These are phyloP conservation scores for Polia nebulosa DNA, from an alignment of 2,888 invertebrate genomes.

Conservation along the genomic window DNA sequence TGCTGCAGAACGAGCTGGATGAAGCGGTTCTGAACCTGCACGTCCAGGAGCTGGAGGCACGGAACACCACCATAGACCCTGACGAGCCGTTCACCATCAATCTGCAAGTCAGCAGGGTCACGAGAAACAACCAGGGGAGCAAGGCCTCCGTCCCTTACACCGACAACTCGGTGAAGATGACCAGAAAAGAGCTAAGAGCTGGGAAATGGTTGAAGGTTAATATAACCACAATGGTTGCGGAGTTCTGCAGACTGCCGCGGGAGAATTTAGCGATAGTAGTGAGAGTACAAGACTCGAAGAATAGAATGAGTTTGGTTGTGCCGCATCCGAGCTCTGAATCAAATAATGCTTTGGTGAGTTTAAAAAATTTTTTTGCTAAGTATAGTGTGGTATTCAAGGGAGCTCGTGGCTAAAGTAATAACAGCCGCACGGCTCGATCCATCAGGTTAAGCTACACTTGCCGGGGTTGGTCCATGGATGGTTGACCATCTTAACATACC, in stretches of 20 bases:
- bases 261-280: slow-evolving; percentile 95
- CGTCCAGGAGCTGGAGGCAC: slow-evolving; percentile 88
- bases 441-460: too few relatives aligned
- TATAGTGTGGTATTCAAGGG: not conserved
- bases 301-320: slow-evolving; percentile 92
- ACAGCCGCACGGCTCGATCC: too few relatives aligned
- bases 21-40: slow-evolving; percentile 94
- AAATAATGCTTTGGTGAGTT: slow-evolving; percentile 87
- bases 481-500: too few relatives aligned
- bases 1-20: slow-evolving; percentile 93
- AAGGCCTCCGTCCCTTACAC: slow-evolving; percentile 84
- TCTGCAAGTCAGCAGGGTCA: slow-evolving; percentile 85
- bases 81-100: slow-evolving; percentile 83
- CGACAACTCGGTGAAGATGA: slow-evolving; percentile 85
- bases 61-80: slow-evolving; percentile 79
- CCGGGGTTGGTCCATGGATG: too few relatives aligned
- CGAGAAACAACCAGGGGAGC: slow-evolving; percentile 82
- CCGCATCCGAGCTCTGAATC: slow-evolving; percentile 92
- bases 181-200: slow-evolving; percentile 87
- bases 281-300: slow-evolving; percentile 92
- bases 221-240: slow-evolving; percentile 93
- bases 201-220: slow-evolving; percentile 95
- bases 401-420: too few relatives aligned
- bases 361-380: not conserved
- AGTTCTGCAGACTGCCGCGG: slow-evolving; percentile 94